These are phyloP conservation scores for Caranx melampygus DNA, from an alignment of 2,113 vertebrate genomes.

Conservation along the genomic window DNA sequence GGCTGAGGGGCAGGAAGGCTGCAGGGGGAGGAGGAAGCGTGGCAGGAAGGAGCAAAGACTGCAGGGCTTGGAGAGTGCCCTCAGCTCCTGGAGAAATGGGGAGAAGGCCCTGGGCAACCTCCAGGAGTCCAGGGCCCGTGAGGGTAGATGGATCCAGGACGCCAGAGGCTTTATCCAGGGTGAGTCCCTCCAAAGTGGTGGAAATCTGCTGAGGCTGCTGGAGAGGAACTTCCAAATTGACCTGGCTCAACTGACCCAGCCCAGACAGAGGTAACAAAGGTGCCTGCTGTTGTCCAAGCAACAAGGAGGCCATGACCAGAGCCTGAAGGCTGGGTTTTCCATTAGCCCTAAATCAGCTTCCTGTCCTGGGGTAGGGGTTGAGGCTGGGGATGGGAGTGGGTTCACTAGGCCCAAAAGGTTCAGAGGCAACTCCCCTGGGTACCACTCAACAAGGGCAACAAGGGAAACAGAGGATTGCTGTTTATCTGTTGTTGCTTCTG, in stretches of 20 bases:
- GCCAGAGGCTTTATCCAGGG: constrained; percentile 79
- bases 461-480: constrained; percentile 72
- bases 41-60: constrained; percentile 84
- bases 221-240: constrained; percentile 83
- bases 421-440: constrained; percentile 87
- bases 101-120: constrained; percentile 86
- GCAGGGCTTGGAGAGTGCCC: constrained; percentile 78
- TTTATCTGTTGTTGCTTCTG: constrained; percentile 74
- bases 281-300: constrained; percentile 83
- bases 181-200: constrained; percentile 79
- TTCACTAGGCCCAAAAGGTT: constrained; percentile 83
- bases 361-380: constrained; percentile 61
- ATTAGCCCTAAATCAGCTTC: constrained; percentile 73
- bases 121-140: constrained; percentile 83
- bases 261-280: constrained; percentile 85
- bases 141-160: constrained; percentile 85
- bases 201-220: constrained; percentile 82
- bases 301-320: constrained; percentile 86
- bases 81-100: constrained; percentile 79
- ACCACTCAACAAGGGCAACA: constrained; percentile 79
- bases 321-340: constrained; percentile 81
- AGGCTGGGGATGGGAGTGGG: constrained; percentile 62
- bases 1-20: constrained; percentile 88
- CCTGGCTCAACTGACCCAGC: constrained; percentile 78
- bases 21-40: constrained; percentile 77